Percentiles rank a stretch among this genome's conserved stretches.
phyloP scores from a whole-genome alignment of 2,113 vertebrate genomes.

The Macrotus californicus region DNA sequence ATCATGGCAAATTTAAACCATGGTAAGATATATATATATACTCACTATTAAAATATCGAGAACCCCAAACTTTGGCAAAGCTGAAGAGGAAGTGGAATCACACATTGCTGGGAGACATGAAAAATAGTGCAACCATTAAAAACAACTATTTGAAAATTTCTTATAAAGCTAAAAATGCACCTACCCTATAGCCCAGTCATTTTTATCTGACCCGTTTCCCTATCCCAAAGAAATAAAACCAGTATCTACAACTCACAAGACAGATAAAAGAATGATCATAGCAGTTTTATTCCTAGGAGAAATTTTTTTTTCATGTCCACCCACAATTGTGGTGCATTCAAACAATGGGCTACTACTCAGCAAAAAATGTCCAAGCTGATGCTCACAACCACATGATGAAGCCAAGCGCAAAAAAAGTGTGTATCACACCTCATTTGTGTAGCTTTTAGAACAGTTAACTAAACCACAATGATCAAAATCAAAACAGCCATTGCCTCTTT shows the following conservation, averaged over 20 bases:
- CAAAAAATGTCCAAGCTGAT: background rate
- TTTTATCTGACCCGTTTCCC: background rate
- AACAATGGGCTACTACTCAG: background rate
- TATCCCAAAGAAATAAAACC: background rate
- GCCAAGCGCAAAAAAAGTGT: background rate
- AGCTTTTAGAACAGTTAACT: background rate
- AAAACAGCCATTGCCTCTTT: background rate
- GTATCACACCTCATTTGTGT: background rate
- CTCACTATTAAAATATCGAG: background rate
- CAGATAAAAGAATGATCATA: background rate
- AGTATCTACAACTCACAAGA: background rate
- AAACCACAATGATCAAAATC: background rate
- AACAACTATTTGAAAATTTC: background rate
- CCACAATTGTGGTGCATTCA: background rate
- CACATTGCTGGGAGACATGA: background rate
- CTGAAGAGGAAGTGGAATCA: background rate
- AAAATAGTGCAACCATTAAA: background rate
- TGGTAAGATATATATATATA: background rate
- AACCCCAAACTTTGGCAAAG: background rate
- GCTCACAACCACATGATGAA: background rate
- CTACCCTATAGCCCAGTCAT: background rate
- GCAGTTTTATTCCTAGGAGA: background rate
- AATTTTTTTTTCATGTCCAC: background rate
- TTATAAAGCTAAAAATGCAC: background rate
- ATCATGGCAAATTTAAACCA: background rate